phyloP scores from a whole-genome alignment of 2,888 invertebrate genomes.

The Scaptomyza tumidula region DNA sequence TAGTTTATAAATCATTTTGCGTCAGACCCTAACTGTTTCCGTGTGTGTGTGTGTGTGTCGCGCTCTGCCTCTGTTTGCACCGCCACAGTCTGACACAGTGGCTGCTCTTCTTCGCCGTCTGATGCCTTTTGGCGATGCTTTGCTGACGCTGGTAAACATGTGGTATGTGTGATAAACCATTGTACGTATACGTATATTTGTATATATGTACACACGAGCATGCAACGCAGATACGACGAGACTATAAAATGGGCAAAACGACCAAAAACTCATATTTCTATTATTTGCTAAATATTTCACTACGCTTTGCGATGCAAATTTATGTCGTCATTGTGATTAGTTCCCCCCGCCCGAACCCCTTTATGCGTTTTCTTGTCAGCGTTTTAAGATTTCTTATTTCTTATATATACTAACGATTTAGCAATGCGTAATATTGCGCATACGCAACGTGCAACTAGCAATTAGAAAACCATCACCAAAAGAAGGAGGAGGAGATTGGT shows the following conservation, averaged over 20 bases:
- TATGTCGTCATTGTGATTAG: conserved; percentile 72
- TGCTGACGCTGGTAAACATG: conserved; percentile 77
- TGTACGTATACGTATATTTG: neutral
- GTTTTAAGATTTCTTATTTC: conserved; percentile 19
- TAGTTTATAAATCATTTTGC: conserved; percentile 76
- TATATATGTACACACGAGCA: too few species aligned
- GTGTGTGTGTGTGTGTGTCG: conserved; percentile 20
- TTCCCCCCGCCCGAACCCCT: conserved; percentile 11
- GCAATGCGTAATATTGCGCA: conserved; percentile 61
- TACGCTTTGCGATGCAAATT: conserved; percentile 57
- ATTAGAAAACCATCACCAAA: conserved; percentile 51
- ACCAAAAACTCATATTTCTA: conserved; percentile 44
- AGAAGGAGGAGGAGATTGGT: neutral
- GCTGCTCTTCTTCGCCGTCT: conserved; percentile 65
- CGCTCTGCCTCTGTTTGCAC: conserved; percentile 40
- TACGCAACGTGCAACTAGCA: conserved; percentile 58
- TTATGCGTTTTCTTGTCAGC: conserved; percentile 34
- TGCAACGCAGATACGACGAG: neutral
- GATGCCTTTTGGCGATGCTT: conserved; percentile 67
- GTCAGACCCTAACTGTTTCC: conserved; percentile 56
- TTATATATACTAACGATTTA: conserved; percentile 35
- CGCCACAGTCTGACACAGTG: conserved; percentile 46
- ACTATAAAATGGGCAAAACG: conserved; percentile 13
- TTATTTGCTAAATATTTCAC: conserved; percentile 61
- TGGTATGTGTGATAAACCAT: conserved; percentile 19